Conservation (phyloP, 1,140 invertebrate species). For the Euwallacea similis region DNA sequence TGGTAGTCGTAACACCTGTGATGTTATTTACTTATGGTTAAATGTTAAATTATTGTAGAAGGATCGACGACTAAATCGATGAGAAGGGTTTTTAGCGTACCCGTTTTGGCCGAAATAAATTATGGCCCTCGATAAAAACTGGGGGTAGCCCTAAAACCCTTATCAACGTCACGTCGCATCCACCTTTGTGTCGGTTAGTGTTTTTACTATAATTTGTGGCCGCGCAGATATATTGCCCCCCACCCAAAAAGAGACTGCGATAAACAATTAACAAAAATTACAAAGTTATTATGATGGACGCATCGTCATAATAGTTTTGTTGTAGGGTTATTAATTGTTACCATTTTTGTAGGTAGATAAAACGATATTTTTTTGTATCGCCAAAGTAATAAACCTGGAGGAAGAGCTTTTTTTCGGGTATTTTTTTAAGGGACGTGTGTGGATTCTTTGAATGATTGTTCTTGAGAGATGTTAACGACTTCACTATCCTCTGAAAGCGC, state of each 20-base stretch:
- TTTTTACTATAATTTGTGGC: constrained; percentile 19
- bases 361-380: constrained; percentile 48
- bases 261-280: constrained; percentile 54
- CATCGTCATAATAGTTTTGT: constrained; percentile 52
- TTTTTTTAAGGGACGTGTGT: constrained; percentile 42
- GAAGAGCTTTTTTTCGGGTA: constrained; percentile 20
- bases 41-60: constrained; percentile 12
- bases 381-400: constrained; percentile 36
- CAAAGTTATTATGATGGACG: constrained; percentile 51
- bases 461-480: constrained; percentile 19
- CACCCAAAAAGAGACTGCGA: constrained; percentile 53
- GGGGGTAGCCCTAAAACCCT: constrained; percentile 19
- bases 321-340: constrained; percentile 51
- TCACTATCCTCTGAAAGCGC: not conserved
- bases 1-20: constrained; percentile 43
- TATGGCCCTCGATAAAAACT: constrained; percentile 7
- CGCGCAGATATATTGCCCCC: constrained; percentile 16
- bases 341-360: constrained; percentile 52
- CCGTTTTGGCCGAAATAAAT: constrained; percentile 23
- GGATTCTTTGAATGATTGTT: constrained; percentile 47
- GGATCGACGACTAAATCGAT: constrained; percentile 17
- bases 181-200: constrained; percentile 12
- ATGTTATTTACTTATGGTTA: constrained; percentile 42
- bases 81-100: constrained; percentile 14
- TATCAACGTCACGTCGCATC: constrained; percentile 24